Base-by-base conservation (phyloP, 2,888 invertebrate species). In the Abrostola triplasia region DNA sequence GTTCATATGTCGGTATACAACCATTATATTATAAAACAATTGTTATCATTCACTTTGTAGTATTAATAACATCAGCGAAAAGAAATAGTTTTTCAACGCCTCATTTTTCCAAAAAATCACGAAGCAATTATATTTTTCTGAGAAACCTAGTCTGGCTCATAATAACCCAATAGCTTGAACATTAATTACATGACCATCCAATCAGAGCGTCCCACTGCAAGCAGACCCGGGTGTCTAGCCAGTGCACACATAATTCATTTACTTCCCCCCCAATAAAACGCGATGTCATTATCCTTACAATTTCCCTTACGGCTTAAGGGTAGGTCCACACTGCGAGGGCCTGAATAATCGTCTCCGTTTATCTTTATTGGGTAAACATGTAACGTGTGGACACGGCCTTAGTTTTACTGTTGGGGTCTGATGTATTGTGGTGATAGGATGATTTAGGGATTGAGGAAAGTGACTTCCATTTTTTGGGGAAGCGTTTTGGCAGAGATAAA, bases 301-400 rank as follows among this genome's bases (percentile, higher is more conserved):
- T 71, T 70, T 68, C 71, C 70, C 67, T 72, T 72, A 66, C 66
- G 57, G 65, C 67, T 72, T 72, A 66, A 67, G 58, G 65, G 59
- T 56, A 51, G 66, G 65, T 64, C 66, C 72, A 68, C 73, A 77
- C 74, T 50, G 38, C 44, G 12, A 5, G 12, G 6, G 42, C 42
- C 59, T 52, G 65, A 62, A 69, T 74, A 78, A 76, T 76, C 73
- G 67, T 55, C 42, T 48, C 54, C 70, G 64, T 77, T 77, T 71
- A 80, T 80, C 79, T 80, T 73, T 73, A 80, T 73, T 73, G 70
- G 65, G 57, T 57, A 53, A 61, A 72, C 70, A 71, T 73, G 68
- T 51, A 54, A 54, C 70, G 66, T 76, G 76, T 73, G 70, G 49
- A 76, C 64, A 51, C 49, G 53, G 67, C 64, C 60, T 73, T 76